Base-by-base conservation (phyloP, 2,888 invertebrate species). In the Cosmia trapezina region DNA sequence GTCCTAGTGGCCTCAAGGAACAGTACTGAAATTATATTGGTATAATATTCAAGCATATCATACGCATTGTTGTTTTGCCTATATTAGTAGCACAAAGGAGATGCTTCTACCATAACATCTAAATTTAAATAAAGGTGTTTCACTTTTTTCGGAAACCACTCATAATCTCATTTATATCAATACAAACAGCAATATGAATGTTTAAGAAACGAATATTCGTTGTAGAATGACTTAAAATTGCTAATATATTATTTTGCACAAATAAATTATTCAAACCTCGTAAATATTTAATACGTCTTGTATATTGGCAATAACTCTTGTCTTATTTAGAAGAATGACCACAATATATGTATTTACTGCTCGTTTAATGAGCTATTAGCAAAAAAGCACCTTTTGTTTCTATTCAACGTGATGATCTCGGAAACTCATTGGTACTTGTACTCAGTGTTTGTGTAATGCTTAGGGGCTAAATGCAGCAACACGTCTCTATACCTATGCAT, bases 361-460 rank as follows among this genome's bases (percentile, higher is more conserved):
- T 70, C 43, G 66, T 78, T 83, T 85, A 80, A 76, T 73, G 83
- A 70, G 54, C 79, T 49, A 71, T 82, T 82, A 70, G 67, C 64
- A 80, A 81, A 81, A 83, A 81, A 70, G 11, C 33, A 43, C 41
- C 73, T 73, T 70, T 81, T 81, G 81, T 81, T 57, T 80, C 54
- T 60, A 65, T 81, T 63, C 81, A 80, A 62, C 80, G 56, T 53
- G 54, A 70, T 61, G 54, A 62, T 75, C 71, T 75, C 56, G 57
- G 37, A 80, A 80, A 74, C 57, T 62, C 61, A 70, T 80, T 63
- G 49, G 8, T 28, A 63, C 62, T 63, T 68, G 47, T n/a, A n/a
- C n/a, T n/a, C n/a, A n/a, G n/a, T 67, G 45, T 74, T 22, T 56
- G 14, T 33, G 60, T 70, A 53, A 57, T 64, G 28, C n/a, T 43